Percentiles rank a stretch among this genome's conserved stretches.
Conservation (phyloP, 2,113 vertebrate genomes). For the Cygnus buccinator region DNA sequence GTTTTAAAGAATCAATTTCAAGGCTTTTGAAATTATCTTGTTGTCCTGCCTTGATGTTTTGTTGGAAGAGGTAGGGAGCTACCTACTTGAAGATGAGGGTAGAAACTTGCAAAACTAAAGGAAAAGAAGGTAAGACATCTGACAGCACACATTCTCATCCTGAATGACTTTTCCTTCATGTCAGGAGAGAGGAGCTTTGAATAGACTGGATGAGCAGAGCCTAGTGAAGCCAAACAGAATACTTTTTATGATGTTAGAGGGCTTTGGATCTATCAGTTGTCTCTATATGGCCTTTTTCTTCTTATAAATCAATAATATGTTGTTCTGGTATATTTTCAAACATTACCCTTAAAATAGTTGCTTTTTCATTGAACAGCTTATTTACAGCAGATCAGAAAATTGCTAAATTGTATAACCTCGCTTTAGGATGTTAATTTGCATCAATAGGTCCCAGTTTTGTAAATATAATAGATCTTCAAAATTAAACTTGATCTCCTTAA, state of each 20-base stretch:
- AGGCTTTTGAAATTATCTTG: not conserved
- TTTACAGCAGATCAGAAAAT: not conserved
- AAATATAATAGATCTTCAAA: not conserved
- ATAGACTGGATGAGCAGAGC: not conserved
- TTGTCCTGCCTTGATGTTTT: not conserved
- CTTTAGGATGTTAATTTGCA: not conserved
- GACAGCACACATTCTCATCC: not conserved
- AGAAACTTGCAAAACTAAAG: not conserved
- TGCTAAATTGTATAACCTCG: not conserved
- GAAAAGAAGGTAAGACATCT: not conserved
- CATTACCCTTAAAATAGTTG: not conserved
- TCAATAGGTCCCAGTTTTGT: not conserved
- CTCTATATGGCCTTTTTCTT: not conserved
- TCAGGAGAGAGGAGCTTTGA: not conserved
- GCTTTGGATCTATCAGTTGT: not conserved
- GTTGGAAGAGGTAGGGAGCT: not conserved
- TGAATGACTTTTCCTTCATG: not conserved
- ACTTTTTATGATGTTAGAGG: not conserved
- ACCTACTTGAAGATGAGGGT: not conserved
- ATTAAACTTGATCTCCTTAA: not conserved
- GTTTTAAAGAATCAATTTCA: not conserved
- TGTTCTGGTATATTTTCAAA: not conserved
- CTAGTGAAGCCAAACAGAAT: not conserved
- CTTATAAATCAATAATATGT: not conserved
- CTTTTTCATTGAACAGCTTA: not conserved